Evolutionary conservation across 92 coral and sea anemone genomes (phyloP).

Genomic region (Palythoa caribaeorum): DNA sequence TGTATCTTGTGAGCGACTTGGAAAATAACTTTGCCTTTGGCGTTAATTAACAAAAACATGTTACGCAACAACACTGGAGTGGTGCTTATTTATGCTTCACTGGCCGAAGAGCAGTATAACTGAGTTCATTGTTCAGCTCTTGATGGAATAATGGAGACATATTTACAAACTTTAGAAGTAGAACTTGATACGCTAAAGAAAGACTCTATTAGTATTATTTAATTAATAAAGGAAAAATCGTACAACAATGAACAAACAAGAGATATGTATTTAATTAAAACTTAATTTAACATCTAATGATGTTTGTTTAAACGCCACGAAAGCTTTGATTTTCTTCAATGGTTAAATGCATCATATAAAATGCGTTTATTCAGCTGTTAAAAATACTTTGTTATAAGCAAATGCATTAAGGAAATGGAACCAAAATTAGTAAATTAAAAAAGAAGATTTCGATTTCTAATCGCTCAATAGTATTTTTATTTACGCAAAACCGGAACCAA

Average conservation of each 20-base stretch:
- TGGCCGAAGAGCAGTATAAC: too few species aligned
- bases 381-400: background rate
- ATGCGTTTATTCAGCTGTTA: constrained; percentile 28
- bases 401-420: background rate
- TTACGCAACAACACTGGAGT: background rate
- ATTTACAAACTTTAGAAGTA: too few species aligned
- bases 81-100: too few species aligned
- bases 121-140: too few species aligned
- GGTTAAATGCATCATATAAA: background rate
- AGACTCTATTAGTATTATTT: background rate
- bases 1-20: too few species aligned
- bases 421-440: background rate
- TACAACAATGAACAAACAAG: background rate
- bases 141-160: too few species aligned
- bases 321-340: background rate
- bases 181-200: background rate
- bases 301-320: background rate
- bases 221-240: background rate
- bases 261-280: background rate
- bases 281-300: background rate
- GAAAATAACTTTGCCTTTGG: too few species aligned
- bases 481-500: constrained; percentile 18
- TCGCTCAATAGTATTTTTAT: background rate
- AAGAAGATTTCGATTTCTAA: background rate
- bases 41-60: background rate